phyloP scores from a whole-genome alignment of 1,140 invertebrate species.

The Halyomorpha halys region DNA sequence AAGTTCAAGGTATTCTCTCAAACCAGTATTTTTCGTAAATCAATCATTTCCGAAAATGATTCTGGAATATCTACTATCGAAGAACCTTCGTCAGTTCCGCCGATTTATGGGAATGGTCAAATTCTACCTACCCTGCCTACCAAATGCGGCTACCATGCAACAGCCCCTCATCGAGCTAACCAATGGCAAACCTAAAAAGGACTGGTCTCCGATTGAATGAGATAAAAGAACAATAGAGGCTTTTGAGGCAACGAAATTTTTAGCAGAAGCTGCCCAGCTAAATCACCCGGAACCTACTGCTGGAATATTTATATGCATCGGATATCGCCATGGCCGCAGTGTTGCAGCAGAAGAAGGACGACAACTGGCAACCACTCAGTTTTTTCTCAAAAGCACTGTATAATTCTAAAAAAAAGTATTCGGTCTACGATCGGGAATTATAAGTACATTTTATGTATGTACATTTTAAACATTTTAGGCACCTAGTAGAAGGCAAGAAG shows the following conservation, averaged over 20 bases:
- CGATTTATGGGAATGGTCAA: constrained; percentile 38
- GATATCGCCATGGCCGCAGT: background rate
- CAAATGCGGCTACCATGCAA: constrained; percentile 32
- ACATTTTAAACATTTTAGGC: background rate
- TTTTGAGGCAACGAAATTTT: background rate
- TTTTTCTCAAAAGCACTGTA: background rate
- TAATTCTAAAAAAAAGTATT: background rate
- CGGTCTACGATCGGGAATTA: background rate
- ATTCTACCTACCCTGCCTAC: constrained; percentile 35
- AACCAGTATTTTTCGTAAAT: too few relatives aligned
- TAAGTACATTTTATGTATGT: background rate
- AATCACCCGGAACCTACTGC: background rate
- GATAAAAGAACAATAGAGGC: background rate
- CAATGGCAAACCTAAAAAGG: too few relatives aligned
- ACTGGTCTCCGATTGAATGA: background rate
- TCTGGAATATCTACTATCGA: constrained; percentile 9
- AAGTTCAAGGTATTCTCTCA: too few relatives aligned
- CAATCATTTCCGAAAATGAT: too few relatives aligned
- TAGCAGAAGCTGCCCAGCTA: background rate
- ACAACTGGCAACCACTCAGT: background rate
- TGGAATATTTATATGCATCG: too few relatives aligned
- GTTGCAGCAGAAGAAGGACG: background rate
- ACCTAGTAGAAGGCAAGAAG: background rate
- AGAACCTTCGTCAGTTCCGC: constrained; percentile 24
- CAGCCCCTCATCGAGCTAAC: too few relatives aligned